Conservation (phyloP, 2,888 invertebrate species). For the Xanthia icteritia region DNA sequence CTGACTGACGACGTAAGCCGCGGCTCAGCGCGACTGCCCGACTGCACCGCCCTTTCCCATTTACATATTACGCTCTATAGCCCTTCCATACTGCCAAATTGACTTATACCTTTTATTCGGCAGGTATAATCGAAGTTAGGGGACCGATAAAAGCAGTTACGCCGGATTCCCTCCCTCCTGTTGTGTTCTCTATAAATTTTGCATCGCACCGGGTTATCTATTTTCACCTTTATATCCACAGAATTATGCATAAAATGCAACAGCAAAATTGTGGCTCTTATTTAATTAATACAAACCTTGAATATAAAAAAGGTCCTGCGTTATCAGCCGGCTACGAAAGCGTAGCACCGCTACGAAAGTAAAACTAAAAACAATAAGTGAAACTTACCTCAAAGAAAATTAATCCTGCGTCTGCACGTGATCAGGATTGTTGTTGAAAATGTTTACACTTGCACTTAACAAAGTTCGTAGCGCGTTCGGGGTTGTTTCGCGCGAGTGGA, state of each 20-base stretch:
- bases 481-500: constrained; percentile 82
- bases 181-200: constrained; percentile 71
- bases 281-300: constrained; percentile 52
- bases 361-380: constrained; percentile 46
- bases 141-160: constrained; percentile 84
- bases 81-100: constrained; percentile 89
- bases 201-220: constrained; percentile 66
- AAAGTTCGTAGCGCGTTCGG: constrained; percentile 83
- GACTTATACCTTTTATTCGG: constrained; percentile 90
- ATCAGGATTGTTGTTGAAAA: constrained; percentile 61
- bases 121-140: constrained; percentile 88
- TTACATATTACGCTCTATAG: constrained; percentile 88
- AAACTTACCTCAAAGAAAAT: constrained; percentile 70
- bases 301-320: constrained; percentile 40
- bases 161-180: constrained; percentile 80
- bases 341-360: constrained; percentile 75
- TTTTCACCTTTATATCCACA: constrained; percentile 69
- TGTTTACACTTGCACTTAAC: constrained; percentile 83
- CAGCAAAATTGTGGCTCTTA: constrained; percentile 52
- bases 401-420: constrained; percentile 73
- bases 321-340: constrained; percentile 66
- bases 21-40: constrained; percentile 75
- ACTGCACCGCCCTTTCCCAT: constrained; percentile 89
- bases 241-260: constrained; percentile 54
- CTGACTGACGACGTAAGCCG: constrained; percentile 76